phyloP scores from a whole-genome alignment of 2,888 invertebrate species.

The Hypomecis punctinalis region DNA sequence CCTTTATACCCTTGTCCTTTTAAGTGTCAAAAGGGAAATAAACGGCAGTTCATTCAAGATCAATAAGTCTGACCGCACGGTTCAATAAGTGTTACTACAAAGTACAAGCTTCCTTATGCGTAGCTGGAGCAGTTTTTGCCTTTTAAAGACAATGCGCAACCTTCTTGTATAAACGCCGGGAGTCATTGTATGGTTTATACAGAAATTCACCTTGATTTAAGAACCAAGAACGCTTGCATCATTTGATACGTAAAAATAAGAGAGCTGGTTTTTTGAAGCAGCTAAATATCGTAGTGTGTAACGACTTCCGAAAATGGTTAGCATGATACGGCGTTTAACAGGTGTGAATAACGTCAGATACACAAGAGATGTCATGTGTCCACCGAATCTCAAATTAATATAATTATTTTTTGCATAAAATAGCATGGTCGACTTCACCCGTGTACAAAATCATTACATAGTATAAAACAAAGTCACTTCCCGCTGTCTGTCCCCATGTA shows the following conservation, averaged over 20 bases:
- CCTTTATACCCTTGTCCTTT: slow-evolving; percentile 6
- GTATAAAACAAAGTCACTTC: too few relatives aligned
- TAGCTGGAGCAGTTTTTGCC: slow-evolving; percentile 34
- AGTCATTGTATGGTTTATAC: slow-evolving; percentile 37
- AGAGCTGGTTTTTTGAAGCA: too few relatives aligned
- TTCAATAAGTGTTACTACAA: slow-evolving; percentile 16
- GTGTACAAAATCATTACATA: too few relatives aligned
- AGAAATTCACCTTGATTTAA: slow-evolving; percentile 38
- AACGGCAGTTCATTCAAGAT: slow-evolving; percentile 3
- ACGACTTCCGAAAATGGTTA: background rate
- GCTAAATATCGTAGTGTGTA: background rate
- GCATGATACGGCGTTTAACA: background rate
- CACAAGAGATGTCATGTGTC: background rate
- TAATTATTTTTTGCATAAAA: too few relatives aligned
- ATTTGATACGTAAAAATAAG: background rate
- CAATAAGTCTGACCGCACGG: slow-evolving; percentile 17
- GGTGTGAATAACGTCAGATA: background rate
- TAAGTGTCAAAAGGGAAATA: slow-evolving; percentile 2
- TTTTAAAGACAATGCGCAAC: slow-evolving; percentile 34
- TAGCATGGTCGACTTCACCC: too few relatives aligned
- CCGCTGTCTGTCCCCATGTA: too few relatives aligned
- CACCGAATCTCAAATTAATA: too few relatives aligned
- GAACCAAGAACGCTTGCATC: slow-evolving; percentile 27
- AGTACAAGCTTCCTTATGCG: slow-evolving; percentile 22
- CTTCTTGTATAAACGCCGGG: slow-evolving; percentile 37